phyloP scores from a whole-genome alignment of 2,797 vertebrate species.

The Leuciscus waleckii region DNA sequence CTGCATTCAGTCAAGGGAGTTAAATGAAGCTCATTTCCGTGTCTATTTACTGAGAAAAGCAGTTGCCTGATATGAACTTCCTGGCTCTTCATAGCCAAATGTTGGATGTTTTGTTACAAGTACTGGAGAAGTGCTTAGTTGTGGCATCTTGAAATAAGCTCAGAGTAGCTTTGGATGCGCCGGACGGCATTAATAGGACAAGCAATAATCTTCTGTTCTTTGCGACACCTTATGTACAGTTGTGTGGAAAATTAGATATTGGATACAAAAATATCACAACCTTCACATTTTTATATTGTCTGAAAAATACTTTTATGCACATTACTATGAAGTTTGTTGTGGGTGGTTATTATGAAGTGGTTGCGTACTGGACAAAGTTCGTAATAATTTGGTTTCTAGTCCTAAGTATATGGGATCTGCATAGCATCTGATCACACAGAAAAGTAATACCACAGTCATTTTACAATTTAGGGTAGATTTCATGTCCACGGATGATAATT shows the following conservation, averaged over 20 bases:
- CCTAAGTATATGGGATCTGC: not conserved
- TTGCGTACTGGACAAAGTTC: not conserved
- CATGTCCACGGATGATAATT: not conserved
- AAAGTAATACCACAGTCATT: not conserved
- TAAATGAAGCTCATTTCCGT: not conserved
- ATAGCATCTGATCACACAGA: not conserved
- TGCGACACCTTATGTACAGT: not conserved
- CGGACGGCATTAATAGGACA: slow-evolving; percentile 34
- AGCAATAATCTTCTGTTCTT: slow-evolving; percentile 37
- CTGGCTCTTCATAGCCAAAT: not conserved
- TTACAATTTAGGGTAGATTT: not conserved
- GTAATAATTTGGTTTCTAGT: not conserved
- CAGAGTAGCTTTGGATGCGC: slow-evolving; percentile 10
- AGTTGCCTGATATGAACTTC: not conserved
- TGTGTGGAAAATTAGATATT: not conserved
- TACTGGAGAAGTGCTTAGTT: not conserved
- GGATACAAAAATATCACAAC: not conserved
- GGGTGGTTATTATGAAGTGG: not conserved
- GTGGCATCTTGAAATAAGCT: not conserved
- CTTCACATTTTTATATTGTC: not conserved
- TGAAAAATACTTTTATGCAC: not conserved
- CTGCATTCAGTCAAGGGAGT: not conserved
- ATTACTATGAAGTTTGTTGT: not conserved
- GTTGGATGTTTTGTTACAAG: slow-evolving; percentile 5
- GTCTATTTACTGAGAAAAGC: not conserved